Evolutionary conservation across 2,113 vertebrate genomes (phyloP), one percentile per base, ranked within the genome.

Genomic region (Pygoscelis antarcticus): DNA sequence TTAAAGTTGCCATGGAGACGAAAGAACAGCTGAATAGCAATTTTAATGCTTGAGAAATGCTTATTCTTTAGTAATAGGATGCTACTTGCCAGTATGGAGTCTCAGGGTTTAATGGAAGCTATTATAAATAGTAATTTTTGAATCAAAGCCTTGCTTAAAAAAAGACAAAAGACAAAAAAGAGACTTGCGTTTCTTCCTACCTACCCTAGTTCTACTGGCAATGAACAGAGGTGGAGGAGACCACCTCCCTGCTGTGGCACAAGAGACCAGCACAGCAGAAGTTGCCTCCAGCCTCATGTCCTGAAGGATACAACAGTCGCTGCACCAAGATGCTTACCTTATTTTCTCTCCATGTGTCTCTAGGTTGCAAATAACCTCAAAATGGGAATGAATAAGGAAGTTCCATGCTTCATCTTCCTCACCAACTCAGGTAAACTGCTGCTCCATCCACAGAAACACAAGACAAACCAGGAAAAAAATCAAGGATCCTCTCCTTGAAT

Each of bases 1-100:
- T 93, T 84, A 69, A 90, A 94, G 96, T 98, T 97, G 87, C 94
- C 94, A 97, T 96, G 96, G 98, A 98, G 95, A 98, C 79, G 96
- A 79, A 91, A 90, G 93, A 97, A 95, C 46, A 97, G 93, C 83
- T 82, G 93, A 98, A 92, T 47, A 96, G 75, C 87, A 93, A 54
- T 82, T 91, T 94, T 93, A 80, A 95, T 83, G 79, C 69, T 89
- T 55, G 71, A 93, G 62, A 97, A 96, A 94, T 72, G 38, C 64
- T 91, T 93, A 54, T 62, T 97, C 83, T 72, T 90, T 32, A 95
- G n/a, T 40, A 97, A 89, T 15, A 85, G 38, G 21, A 75, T 40
- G 57, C 40, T 83, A 69, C 49, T 87, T 80, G 86, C 23, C 42
- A 10, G 38, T 90, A 81, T 7, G 3, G 54, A 75, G 54, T 66